Percentiles rank a stretch among this genome's conserved stretches.
Conservation (phyloP, 30 jellyfish, hydroid and myxozoan species). For the Aurelia sp. region DNA sequence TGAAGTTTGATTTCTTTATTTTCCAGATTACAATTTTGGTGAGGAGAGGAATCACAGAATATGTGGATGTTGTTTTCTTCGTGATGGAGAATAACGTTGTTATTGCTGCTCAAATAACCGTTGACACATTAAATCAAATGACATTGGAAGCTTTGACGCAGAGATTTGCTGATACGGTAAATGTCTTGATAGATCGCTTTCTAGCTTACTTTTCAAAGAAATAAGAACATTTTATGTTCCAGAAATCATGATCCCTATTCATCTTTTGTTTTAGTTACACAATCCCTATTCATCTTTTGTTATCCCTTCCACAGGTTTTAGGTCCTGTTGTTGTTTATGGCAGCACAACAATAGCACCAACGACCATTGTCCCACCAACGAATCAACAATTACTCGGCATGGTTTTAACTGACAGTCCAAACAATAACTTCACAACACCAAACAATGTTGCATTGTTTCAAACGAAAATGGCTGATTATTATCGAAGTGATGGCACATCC, state of each 20-base stretch:
- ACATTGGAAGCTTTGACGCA: constrained; percentile 26
- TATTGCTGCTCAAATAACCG: constrained; percentile 41
- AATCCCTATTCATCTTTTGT: not conserved
- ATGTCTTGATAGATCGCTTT: not conserved
- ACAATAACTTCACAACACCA: constrained; percentile 1
- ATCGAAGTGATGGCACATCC: not conserved
- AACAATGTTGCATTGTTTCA: constrained; percentile 23
- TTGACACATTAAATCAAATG: constrained; percentile 27
- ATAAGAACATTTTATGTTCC: no score
- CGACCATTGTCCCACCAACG: constrained; percentile 18
- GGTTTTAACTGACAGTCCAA: constrained; percentile 10
- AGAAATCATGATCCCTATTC: not conserved
- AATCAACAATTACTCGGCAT: constrained; percentile 31
- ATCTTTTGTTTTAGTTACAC: not conserved
- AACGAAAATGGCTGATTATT: constrained; percentile 10
- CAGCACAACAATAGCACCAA: constrained; percentile 34
- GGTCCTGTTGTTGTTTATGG: constrained; percentile 52
- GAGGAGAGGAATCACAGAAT: constrained; percentile 2
- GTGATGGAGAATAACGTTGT: constrained; percentile 29
- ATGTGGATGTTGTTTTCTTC: constrained; percentile 44
- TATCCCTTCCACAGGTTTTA: constrained; percentile 3
- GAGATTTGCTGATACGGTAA: constrained; percentile 32
- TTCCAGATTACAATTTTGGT: constrained; percentile 3
- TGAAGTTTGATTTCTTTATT: not conserved
- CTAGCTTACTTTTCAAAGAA: no score